These are phyloP conservation scores for Auanema freiburgensis DNA, from an alignment of 2,888 invertebrate species.

Conservation along the genomic window DNA sequence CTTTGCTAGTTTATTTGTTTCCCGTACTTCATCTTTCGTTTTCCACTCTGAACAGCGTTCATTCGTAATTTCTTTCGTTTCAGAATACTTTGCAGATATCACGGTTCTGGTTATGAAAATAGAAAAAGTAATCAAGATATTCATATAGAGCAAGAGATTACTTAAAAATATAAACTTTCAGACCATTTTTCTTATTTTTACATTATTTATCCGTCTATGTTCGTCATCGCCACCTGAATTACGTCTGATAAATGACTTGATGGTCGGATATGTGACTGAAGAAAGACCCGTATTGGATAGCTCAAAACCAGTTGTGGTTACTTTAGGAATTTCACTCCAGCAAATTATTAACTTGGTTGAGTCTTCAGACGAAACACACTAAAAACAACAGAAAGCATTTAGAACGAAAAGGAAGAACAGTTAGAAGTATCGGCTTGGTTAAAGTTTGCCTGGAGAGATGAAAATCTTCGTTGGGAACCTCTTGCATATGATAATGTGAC, in stretches of 20 bases:
- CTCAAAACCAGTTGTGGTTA: constrained; percentile 52
- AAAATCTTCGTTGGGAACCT: constrained; percentile 60
- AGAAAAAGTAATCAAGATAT: too few relatives aligned
- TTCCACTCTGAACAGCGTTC: too few relatives aligned
- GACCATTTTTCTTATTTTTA: too few relatives aligned
- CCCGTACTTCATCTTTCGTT: too few relatives aligned
- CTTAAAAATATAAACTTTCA: too few relatives aligned
- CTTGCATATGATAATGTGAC: constrained; percentile 48
- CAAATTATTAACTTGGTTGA: constrained; percentile 60
- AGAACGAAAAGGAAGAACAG: constrained; percentile 59
- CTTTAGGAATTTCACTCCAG: constrained; percentile 52
- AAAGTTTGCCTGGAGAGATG: constrained; percentile 57
- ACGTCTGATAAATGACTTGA: constrained; percentile 52
- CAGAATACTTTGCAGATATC: too few relatives aligned
- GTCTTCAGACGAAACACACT: not conserved
- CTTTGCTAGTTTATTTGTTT: too few relatives aligned
- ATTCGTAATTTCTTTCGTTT: too few relatives aligned
- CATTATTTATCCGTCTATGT: not conserved
- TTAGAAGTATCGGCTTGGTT: constrained; percentile 60
- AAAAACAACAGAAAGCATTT: constrained; percentile 2
- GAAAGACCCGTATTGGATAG: constrained; percentile 56
- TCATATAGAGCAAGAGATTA: too few relatives aligned
- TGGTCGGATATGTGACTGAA: constrained; percentile 50
- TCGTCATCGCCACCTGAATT: constrained; percentile 51
- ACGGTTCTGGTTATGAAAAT: too few relatives aligned